Evolutionary conservation across 53 echinoderm and acorn worm species (phyloP), one percentile per base, ranked within the genome.

Genomic region (Holothuria leucospilota): DNA sequence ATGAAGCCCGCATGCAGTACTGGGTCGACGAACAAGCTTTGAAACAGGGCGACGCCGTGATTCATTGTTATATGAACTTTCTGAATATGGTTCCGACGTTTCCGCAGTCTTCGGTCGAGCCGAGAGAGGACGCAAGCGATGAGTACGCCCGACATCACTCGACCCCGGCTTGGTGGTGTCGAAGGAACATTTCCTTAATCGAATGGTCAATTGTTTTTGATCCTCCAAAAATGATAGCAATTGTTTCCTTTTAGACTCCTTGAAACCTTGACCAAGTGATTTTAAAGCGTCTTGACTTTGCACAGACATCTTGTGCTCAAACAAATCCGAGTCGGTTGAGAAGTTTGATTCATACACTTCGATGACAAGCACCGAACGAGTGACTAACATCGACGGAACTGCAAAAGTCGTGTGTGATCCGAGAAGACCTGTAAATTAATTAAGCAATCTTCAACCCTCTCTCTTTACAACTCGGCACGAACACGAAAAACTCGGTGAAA

Each of bases 201-300:
- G 90, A 63, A 20, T 72, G 16, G 69, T 86, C 62, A 90, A 61
- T 52, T 90, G 63, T 41, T 69, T 77, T 63, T 90, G 90, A 52
- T 90, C 90, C 24, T 90, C 86, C 30, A 90, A 69, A 78, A 90
- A 90, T 59, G 78, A 61, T 81, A 83, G 63, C 20, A 90, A 41
- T 59, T 90, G 90, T 24, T 85, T 90, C 26, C 68, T 81, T 65
- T 90, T 90, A 5, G 90, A 86, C 56, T 90, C 90, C 38, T 82
- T 46, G 56, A 82, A 90, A 6, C 82, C 90, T 34, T 46, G 63
- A 9, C 81, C 90, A 15, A 90, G 82, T 64, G 29, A 78, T 69
- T 86, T 71, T 51, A 90, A 82, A 46, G 90, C 86, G 20, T 69
- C 79, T 25, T 27, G 27, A 39, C 56, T 80, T 29, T 59, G 24